Base-by-base conservation (phyloP, 2,113 vertebrate genomes). In the Sceloporus undulatus region DNA sequence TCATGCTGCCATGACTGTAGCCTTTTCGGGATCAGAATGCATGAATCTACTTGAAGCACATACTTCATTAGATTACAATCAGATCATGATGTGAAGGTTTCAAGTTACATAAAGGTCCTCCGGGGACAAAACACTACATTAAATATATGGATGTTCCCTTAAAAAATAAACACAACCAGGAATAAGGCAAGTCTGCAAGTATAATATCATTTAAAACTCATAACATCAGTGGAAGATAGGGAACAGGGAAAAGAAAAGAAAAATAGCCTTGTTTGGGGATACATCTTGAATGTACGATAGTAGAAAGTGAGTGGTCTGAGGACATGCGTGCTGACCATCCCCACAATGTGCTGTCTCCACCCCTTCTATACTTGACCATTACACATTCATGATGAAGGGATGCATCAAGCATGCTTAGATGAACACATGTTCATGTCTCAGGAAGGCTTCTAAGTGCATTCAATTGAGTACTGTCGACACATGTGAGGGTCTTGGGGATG, bases 21-120 rank as follows among this genome's bases (percentile, higher is more conserved):
- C 13, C 14, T 80, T 87, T 18, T 70, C 78, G 59, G 11, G 54
- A 65, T 87, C 54, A 75, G 62, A 70, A 82, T 42, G 56, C 54
- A 25, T 48, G 19, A 80, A 87, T 19, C 75, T 75, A 87, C 21
- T 25, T 75, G 56, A 27, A 82, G 70, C 70, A 82, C 25, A 65
- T 79, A 87, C 34, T 27, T 87, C 27, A 85, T 54, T 52, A 79
- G 42, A 78, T 34, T 70, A 34, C 76, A 79, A 70, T 52, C 48
- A 70, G 52, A 79, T 34, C 11, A 59, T 71, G 65, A 56, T 73
- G 27, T 27, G 52, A 71, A 73, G 25, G 23, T 34, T 79, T 59
- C 29, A 59, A 38, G 18, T 84, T 84, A 73, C 68, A 84, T 73
- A 84, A 73, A 73, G 68, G 27, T 71, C 27, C 8, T 73, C 27